Evolutionary conservation across 2,888 invertebrate species (phyloP).

Genomic region (Incurvaria masculella): DNA sequence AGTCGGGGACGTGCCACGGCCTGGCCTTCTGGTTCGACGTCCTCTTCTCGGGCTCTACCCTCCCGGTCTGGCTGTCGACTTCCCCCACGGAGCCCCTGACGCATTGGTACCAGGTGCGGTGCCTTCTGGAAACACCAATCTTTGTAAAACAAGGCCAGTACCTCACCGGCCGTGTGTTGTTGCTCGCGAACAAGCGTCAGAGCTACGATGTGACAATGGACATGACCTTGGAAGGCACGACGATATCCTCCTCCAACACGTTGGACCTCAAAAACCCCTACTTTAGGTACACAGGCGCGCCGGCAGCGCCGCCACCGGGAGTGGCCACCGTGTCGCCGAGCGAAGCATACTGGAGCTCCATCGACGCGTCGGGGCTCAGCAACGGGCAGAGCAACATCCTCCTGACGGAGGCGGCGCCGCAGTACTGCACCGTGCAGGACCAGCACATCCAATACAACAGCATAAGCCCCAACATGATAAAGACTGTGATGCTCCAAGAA

Average conservation of each 20-base stretch:
- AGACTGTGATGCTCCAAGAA: constrained; percentile 53
- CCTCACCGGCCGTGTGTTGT: constrained; percentile 80
- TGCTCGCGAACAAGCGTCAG: constrained; percentile 94
- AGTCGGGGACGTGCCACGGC: constrained; percentile 94
- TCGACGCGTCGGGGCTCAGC: constrained; percentile 67
- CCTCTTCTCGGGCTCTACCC: constrained; percentile 85
- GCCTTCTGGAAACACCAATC: constrained; percentile 89
- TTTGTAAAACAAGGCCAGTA: constrained; percentile 93
- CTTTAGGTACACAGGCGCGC: constrained; percentile 94
- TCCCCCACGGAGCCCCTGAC: constrained; percentile 97
- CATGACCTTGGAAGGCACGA: constrained; percentile 84
- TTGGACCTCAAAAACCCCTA: constrained; percentile 98
- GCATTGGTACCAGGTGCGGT: constrained; percentile 99
- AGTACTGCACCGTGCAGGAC: constrained; percentile 42
- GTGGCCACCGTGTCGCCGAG: constrained; percentile 89
- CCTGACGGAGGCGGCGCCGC: constrained; percentile 40
- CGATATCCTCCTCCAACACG: constrained; percentile 82
- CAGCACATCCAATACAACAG: constrained; percentile 26
- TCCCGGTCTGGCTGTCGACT: constrained; percentile 95
- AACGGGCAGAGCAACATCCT: constrained; percentile 46
- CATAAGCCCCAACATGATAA: constrained; percentile 45
- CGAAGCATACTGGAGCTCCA: constrained; percentile 86
- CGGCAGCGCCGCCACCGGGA: constrained; percentile 90
- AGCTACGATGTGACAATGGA: constrained; percentile 99
- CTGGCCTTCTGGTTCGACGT: constrained; percentile 99